A percentile compares a stretch with the other conserved stretches of the same genome.
Conservation (phyloP, 1,140 invertebrate species). For the Heliconius melpomene region DNA sequence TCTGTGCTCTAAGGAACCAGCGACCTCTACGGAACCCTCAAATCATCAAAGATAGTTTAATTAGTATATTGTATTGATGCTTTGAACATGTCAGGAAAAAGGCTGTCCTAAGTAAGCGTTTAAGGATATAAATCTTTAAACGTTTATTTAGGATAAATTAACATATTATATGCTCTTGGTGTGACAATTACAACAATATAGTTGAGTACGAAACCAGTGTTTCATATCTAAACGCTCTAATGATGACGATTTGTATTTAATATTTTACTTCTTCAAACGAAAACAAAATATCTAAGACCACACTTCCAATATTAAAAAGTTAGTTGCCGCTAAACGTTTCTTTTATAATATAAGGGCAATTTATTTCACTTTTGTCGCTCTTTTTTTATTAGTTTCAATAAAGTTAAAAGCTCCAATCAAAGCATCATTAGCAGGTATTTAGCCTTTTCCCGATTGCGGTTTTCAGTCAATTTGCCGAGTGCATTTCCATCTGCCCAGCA, state of each 20-base stretch:
- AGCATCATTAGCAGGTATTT: conserved; percentile 78
- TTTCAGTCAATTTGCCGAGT: conserved; percentile 78
- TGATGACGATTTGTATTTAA: background rate
- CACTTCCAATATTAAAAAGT: background rate
- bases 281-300: background rate
- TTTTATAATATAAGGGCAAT: conserved; percentile 20
- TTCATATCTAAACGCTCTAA: background rate
- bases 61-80: no score
- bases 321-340: background rate
- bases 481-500: conserved; percentile 72
- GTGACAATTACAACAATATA: no score
- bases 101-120: no score
- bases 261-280: background rate
- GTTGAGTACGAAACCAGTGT: no score
- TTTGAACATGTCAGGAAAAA: no score
- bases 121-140: no score
- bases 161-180: no score
- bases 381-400: conserved; percentile 43
- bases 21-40: no score
- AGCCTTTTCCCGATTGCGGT: conserved; percentile 76
- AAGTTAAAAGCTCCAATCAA: conserved; percentile 62
- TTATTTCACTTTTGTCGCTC: conserved; percentile 37
- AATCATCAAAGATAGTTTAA: no score
- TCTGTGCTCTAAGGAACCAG: no score
- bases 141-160: no score